Percentiles rank a stretch among this genome's conserved stretches.
phyloP scores from a whole-genome alignment of 2,113 vertebrate genomes.

The Elephas maximus region DNA sequence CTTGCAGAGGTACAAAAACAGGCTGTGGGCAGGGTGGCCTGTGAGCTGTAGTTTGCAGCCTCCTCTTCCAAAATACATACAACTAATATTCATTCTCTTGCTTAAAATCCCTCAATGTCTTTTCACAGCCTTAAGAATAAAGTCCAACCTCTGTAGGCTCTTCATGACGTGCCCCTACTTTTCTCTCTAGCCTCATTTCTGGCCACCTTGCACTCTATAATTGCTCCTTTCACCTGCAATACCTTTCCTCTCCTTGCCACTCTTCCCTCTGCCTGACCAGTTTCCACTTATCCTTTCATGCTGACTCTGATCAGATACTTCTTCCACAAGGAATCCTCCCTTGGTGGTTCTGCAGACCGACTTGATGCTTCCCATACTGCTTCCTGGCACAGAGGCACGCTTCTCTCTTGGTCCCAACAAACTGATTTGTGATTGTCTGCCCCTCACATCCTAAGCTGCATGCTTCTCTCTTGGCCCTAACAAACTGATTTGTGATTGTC shows the following conservation, averaged over 20 bases:
- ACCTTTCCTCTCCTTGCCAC: background rate
- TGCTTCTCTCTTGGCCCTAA: background rate
- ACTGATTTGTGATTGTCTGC: background rate
- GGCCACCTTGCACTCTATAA: background rate
- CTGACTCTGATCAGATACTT: background rate
- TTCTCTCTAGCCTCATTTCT: background rate
- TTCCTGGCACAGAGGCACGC: background rate
- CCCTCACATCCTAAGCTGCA: background rate
- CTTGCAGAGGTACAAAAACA: background rate
- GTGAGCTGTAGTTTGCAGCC: background rate
- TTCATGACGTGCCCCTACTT: background rate
- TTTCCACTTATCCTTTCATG: background rate
- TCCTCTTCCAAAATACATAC: background rate
- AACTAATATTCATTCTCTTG: background rate
- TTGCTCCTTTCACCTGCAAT: background rate
- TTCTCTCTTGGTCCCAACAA: background rate
- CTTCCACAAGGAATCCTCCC: background rate
- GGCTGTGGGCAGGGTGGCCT: background rate
- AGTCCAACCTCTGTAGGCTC: background rate
- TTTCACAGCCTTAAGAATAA: background rate
- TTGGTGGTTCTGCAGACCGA: background rate
- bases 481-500: background rate
- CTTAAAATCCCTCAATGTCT: constrained; percentile 1
- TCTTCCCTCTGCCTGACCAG: background rate
- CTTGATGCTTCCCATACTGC: too few relatives aligned